phyloP scores from a whole-genome alignment of 2,888 invertebrate genomes.

The Seira ritae region DNA sequence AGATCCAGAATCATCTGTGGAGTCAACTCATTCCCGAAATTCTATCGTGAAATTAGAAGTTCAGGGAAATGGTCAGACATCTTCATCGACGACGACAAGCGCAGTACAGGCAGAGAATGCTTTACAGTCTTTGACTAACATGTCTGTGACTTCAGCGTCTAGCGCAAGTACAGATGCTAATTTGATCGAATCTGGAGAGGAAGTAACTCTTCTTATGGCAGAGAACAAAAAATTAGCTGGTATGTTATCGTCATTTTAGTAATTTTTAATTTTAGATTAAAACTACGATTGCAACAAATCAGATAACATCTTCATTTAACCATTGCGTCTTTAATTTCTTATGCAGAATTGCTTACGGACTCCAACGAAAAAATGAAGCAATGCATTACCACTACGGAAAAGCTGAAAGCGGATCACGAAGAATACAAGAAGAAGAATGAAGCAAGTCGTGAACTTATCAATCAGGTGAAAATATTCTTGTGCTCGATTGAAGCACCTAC shows the following conservation, averaged over 20 bases:
- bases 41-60: no score
- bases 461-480: background rate
- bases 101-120: no score
- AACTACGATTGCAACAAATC: no score
- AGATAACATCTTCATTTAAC: no score
- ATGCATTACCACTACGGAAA: conserved; percentile 43
- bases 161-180: conserved; percentile 43
- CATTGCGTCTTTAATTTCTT: background rate
- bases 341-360: conserved; percentile 34
- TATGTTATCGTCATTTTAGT: background rate
- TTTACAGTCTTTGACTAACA: conserved; percentile 36
- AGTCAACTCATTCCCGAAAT: no score
- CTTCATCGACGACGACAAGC: no score
- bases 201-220: conserved; percentile 33
- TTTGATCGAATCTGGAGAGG: conserved; percentile 38
- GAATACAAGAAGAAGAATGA: conserved; percentile 47
- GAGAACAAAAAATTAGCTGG: conserved; percentile 49
- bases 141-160: conserved; percentile 20
- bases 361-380: conserved; percentile 55
- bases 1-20: conserved; percentile 44
- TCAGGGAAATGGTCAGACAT: no score
- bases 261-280: no score
- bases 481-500: no score
- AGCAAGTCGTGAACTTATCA: conserved; percentile 38
- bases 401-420: conserved; percentile 44